Conservation (phyloP, 2,113 vertebrate species). For the Menura novaehollandiae region DNA sequence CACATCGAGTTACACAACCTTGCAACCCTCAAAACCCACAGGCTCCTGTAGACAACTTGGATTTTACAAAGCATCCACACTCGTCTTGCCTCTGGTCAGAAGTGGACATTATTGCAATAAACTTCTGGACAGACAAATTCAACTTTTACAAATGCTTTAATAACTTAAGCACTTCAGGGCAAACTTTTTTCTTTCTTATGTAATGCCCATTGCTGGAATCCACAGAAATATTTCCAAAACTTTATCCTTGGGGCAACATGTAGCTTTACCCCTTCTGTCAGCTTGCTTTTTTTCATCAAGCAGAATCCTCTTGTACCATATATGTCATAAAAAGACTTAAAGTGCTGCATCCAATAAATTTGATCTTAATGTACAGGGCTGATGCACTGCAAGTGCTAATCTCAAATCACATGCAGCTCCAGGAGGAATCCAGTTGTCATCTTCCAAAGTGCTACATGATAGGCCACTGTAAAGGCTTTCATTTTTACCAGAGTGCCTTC, state of each 20-base stretch:
- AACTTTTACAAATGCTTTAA: not conserved
- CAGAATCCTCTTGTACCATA: not conserved
- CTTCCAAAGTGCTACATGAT: not conserved
- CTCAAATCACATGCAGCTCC: not conserved
- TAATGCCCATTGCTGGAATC: conserved; percentile 1
- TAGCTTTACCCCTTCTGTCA: not conserved
- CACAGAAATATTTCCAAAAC: conserved; percentile 21
- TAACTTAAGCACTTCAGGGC: conserved; percentile 25
- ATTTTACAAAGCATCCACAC: not conserved
- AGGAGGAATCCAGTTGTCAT: not conserved
- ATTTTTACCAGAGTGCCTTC: not conserved
- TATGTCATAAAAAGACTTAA: not conserved
- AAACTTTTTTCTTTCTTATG: not conserved
- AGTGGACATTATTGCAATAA: not conserved
- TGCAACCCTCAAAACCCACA: not conserved
- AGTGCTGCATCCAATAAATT: not conserved
- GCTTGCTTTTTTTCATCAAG: not conserved
- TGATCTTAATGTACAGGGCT: not conserved
- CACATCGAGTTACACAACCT: not conserved
- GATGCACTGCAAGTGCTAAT: not conserved
- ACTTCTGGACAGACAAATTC: not conserved
- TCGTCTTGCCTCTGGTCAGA: not conserved
- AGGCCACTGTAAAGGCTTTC: not conserved
- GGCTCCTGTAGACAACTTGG: not conserved
- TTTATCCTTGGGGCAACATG: not conserved